Conservation (phyloP, 2,888 invertebrate genomes). For the Scaptomyza cyrtandrae region DNA sequence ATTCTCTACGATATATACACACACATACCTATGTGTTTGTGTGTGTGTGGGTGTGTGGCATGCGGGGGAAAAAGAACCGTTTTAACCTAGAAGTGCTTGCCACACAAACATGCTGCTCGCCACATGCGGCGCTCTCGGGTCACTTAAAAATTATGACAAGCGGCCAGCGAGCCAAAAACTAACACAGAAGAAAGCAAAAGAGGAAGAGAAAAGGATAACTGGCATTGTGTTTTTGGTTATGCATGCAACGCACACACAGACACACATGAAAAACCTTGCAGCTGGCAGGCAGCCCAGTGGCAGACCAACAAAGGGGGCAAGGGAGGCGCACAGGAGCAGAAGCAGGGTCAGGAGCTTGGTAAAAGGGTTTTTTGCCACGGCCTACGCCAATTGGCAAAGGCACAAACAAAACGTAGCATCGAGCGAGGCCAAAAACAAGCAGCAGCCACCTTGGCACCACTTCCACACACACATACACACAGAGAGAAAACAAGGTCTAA, state of each 20-base stretch:
- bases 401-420: constrained; percentile 45
- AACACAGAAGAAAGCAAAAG: constrained; percentile 2
- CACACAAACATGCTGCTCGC: constrained; percentile 23
- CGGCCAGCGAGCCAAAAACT: constrained; percentile 60
- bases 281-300: constrained; percentile 55
- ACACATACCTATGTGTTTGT: constrained; percentile 4
- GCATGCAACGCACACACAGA: constrained; percentile 41
- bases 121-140: constrained; percentile 60
- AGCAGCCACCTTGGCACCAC: constrained; percentile 55
- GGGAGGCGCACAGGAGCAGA: not conserved
- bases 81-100: constrained; percentile 21
- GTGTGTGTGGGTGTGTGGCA: constrained; percentile 18
- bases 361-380: constrained; percentile 37
- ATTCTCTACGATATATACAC: constrained; percentile 28
- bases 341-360: constrained; percentile 38
- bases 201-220: not conserved
- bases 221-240: constrained; percentile 43
- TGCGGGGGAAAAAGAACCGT: not conserved
- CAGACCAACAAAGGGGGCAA: not conserved
- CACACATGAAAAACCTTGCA: constrained; percentile 35
- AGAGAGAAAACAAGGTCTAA: not conserved
- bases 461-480: not conserved
- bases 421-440: constrained; percentile 34
- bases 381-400: constrained; percentile 74
- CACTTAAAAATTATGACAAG: constrained; percentile 76